Evolutionary conservation across 2,797 vertebrate species (phyloP).

Genomic region (Sitta carolinensis): DNA sequence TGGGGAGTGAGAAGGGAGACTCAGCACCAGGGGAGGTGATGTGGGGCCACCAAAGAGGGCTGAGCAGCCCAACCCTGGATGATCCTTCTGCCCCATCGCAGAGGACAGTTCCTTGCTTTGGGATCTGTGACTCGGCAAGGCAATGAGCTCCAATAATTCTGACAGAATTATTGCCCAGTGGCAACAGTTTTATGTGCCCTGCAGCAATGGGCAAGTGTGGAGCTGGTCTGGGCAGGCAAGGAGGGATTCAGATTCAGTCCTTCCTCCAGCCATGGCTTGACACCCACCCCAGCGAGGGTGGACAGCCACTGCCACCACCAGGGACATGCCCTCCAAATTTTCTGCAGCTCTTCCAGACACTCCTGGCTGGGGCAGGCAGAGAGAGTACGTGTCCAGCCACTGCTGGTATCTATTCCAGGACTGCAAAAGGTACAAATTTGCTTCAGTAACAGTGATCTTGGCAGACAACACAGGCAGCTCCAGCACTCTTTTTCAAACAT

Average conservation of each 20-base stretch:
- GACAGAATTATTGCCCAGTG: neutral
- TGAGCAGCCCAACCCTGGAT: neutral
- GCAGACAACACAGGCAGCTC: neutral
- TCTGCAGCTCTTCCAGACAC: neutral
- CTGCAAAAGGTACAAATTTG: conserved; percentile 32
- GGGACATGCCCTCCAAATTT: neutral
- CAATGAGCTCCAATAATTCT: neutral
- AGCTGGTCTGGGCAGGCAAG: neutral
- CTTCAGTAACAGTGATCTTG: conserved; percentile 39
- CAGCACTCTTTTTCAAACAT: neutral
- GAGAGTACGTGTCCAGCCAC: conserved; percentile 35
- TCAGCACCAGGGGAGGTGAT: accelerated
- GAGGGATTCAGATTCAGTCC: neutral
- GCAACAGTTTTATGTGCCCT: neutral
- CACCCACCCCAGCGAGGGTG: neutral
- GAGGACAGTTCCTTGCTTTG: neutral
- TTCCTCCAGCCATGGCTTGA: neutral
- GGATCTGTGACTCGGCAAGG: neutral
- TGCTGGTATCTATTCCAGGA: conserved; percentile 23
- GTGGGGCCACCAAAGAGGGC: accelerated
- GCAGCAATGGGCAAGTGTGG: neutral
- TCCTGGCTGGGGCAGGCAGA: neutral
- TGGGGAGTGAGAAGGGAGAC: neutral
- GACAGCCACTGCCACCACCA: neutral
- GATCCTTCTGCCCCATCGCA: neutral